Percentiles rank a stretch among this genome's conserved stretches.
Conservation (phyloP, 2,113 vertebrate species). For the Campylorhamphus procurvoides region DNA sequence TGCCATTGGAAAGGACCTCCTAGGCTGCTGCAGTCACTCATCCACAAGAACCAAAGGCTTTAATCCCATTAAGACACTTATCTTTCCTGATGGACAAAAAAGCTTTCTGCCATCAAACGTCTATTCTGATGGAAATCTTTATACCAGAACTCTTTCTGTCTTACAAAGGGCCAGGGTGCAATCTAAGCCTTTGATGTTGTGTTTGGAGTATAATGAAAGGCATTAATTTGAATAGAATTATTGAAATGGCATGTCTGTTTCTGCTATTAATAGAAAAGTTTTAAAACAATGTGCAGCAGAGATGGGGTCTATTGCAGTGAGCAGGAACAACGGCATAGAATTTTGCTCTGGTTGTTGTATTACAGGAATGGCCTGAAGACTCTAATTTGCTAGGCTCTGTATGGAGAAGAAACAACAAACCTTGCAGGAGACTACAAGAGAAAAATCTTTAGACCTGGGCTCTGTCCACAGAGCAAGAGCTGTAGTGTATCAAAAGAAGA, state of each 20-base stretch:
- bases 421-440: neutral
- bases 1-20: conserved; percentile 19
- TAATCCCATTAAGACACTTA: conserved; percentile 60
- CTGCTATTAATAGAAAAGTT: conserved; percentile 62
- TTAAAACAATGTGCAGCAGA: conserved; percentile 57
- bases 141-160: conserved; percentile 22
- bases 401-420: neutral
- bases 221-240: conserved; percentile 72
- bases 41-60: conserved; percentile 17
- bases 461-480: neutral
- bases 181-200: conserved; percentile 61
- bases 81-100: conserved; percentile 55
- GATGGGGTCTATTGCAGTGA: conserved; percentile 20
- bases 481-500: neutral
- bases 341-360: conserved; percentile 4
- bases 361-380: neutral
- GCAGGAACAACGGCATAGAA: conserved; percentile 24
- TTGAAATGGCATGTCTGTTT: conserved; percentile 65
- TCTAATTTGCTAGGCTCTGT: neutral
- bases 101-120: conserved; percentile 55
- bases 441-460: neutral
- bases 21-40: conserved; percentile 20
- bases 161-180: conserved; percentile 54
- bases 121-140: conserved; percentile 66
- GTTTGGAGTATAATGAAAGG: conserved; percentile 66